Percentiles rank a stretch among this genome's conserved stretches.
These are phyloP conservation scores for Balanococcus diminutus DNA, from an alignment of 2,888 invertebrate genomes.

Conservation along the genomic window DNA sequence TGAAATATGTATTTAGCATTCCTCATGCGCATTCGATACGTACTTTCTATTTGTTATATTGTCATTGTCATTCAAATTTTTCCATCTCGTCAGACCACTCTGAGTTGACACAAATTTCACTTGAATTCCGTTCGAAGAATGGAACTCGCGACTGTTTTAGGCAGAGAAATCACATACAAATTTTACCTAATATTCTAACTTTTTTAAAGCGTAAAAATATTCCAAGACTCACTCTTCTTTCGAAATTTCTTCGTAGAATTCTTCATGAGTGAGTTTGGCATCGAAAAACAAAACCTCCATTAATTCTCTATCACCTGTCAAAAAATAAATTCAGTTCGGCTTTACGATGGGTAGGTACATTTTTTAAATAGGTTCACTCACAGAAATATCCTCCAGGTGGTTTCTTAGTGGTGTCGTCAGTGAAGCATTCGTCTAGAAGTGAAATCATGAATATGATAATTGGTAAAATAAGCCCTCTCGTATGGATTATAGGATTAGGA, in stretches of 20 bases:
- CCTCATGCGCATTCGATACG: too few relatives aligned
- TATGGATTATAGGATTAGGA: neutral
- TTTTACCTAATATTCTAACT: too few relatives aligned
- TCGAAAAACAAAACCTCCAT: conserved; percentile 86
- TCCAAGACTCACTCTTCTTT: neutral
- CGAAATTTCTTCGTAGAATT: conserved; percentile 55
- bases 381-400: neutral
- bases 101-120: conserved; percentile 85
- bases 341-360: neutral
- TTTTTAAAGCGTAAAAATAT: too few relatives aligned
- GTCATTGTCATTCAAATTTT: conserved; percentile 66
- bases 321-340: neutral
- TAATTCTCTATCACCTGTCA: conserved; percentile 71
- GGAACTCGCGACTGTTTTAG: conserved; percentile 63
- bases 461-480: too few relatives aligned
- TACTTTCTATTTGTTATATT: neutral
- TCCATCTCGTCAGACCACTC: conserved; percentile 88
- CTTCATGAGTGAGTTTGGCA: conserved; percentile 74
- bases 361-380: neutral
- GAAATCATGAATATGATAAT: neutral
- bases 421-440: neutral
- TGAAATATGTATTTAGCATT: too few relatives aligned
- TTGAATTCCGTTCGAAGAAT: conserved; percentile 73
- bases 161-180: neutral
- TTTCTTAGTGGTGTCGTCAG: neutral